These are phyloP conservation scores for Tupiocoris notatus DNA, from an alignment of 2,888 invertebrate genomes.

Conservation along the genomic window DNA sequence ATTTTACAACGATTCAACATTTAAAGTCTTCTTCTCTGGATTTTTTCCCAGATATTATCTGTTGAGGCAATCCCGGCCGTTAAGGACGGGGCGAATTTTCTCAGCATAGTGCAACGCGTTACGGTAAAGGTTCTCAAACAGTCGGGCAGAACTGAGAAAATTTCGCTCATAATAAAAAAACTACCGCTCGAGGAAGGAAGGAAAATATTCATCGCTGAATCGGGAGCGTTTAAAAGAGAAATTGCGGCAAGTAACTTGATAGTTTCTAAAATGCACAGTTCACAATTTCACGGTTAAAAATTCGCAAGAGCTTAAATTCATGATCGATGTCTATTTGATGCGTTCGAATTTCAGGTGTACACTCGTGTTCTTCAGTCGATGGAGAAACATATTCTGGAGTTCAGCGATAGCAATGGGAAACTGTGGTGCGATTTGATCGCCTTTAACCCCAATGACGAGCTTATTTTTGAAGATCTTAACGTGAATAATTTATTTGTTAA, in stretches of 20 bases:
- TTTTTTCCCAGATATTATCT: neutral
- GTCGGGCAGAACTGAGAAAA: conserved; percentile 6
- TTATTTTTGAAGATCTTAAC: conserved; percentile 32
- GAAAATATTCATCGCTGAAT: neutral
- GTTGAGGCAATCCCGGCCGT: neutral
- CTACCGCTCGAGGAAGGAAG: conserved; percentile 5
- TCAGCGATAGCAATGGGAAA: conserved; percentile 11
- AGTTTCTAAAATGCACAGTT: no score
- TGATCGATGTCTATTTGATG: neutral
- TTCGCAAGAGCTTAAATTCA: neutral
- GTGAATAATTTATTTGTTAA: no score
- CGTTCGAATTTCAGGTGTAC: conserved; percentile 4
- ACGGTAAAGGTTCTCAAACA: conserved; percentile 2
- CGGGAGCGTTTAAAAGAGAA: conserved; percentile 25
- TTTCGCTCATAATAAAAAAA: conserved; percentile 23
- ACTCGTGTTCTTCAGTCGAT: conserved; percentile 12
- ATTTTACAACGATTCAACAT: no score
- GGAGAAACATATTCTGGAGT: conserved; percentile 22
- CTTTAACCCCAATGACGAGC: conserved; percentile 11
- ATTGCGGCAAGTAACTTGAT: conserved; percentile 11
- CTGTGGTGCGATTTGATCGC: conserved; percentile 27
- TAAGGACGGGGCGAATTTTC: conserved; percentile 9
- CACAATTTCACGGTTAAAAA: no score
- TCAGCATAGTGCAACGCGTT: neutral
- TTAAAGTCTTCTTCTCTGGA: no score